Base-by-base conservation (phyloP, 92 coral and sea anemone genomes). In the Galaxea fascicularis region DNA sequence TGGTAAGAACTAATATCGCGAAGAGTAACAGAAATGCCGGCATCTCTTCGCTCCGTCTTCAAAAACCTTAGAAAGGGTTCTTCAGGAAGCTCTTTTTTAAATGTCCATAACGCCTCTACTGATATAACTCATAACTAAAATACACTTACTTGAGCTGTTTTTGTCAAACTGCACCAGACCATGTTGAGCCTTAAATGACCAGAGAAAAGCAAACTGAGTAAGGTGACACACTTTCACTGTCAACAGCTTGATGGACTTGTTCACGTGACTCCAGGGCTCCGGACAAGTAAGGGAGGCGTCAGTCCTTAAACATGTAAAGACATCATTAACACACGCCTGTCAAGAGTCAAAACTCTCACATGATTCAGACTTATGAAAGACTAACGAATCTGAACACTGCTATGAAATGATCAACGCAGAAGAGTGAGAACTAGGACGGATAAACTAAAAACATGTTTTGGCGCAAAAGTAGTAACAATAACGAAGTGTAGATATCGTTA, bases 171-270 rank as follows among this genome's bases (percentile, higher is more conserved):
- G 78, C 67, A 96, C 88, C 51, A 96, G 54, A 18, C 99, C 98
- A 41, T 79, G 81, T 45, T 96, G 93, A 4, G 99, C 99, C 26
- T 77, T 47, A 73, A 96, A 96, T 12, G 96, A 87, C 99, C 99
- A 96, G 74, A 90, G 89, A 86, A 96, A 92, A 0, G 99, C 93
- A 27, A 96, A 96, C 93, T 96, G 99, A 16, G 99, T 96, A 88
- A 96, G 68, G 79, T 96, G 99, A 88, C 99, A 96, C 24, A 96
- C 92, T 14, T 89, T 62, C 14, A 96, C 98, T 12, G 95, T 96
- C 60, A 96, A 93, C 79, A 96, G 60, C 74, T 94, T 96, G 74
- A 95, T 92, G 11, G 95, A 77, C 54, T 87, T 88, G 78, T 96
- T 95, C 88, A 96, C 94, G 89, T 77, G 87, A 49, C 91, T 90